Percentiles rank a stretch among this genome's conserved stretches.
Evolutionary conservation across 2,113 vertebrate genomes (phyloP).

Genomic region (Rhea pennata): DNA sequence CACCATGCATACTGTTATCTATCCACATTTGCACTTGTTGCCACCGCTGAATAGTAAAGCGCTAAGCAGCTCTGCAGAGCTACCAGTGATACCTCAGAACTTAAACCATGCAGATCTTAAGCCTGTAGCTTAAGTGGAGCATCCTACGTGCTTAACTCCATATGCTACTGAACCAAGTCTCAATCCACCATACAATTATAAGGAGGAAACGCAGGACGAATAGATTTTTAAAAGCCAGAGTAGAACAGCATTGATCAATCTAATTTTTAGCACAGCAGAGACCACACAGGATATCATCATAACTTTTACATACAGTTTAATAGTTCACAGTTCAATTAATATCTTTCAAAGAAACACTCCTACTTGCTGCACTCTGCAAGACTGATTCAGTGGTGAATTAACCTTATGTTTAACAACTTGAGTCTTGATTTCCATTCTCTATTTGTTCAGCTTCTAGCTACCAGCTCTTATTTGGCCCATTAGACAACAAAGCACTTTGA

Average conservation of each 20-base stretch:
- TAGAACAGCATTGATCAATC: not conserved
- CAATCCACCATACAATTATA: not conserved
- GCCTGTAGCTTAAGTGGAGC: rapidly evolving
- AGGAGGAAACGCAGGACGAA: not conserved
- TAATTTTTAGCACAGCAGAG: not conserved
- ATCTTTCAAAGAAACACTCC: not conserved
- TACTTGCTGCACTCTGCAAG: not conserved
- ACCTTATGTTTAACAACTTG: not conserved
- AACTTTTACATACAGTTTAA: not conserved
- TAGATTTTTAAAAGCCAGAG: not conserved
- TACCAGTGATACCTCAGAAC: not conserved
- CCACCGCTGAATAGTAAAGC: not conserved
- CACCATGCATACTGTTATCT: not conserved
- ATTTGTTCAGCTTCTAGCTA: not conserved
- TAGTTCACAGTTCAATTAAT: not conserved
- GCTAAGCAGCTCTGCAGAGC: not conserved
- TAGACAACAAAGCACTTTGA: not conserved
- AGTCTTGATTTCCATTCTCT: not conserved
- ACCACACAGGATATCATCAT: not conserved
- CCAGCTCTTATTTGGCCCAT: not conserved
- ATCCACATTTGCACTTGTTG: not conserved
- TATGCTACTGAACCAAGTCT: not conserved
- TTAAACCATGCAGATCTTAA: not conserved
- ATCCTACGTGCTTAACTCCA: not conserved
- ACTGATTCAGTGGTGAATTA: not conserved